Conservation (phyloP, 2,113 vertebrate species). For the Trichomycterus rosablanca region DNA sequence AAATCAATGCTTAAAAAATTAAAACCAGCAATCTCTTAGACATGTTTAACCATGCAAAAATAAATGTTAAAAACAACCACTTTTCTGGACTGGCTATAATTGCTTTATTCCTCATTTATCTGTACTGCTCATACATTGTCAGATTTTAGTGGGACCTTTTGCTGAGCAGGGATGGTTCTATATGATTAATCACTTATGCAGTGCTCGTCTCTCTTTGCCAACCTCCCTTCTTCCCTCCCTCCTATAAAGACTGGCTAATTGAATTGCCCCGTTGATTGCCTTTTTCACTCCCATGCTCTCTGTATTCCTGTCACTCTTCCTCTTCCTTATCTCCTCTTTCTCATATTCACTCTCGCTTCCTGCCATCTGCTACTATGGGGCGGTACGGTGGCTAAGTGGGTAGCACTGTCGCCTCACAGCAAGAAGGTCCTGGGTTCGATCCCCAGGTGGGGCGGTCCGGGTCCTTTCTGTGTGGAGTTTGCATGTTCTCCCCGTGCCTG, state of each 20-base stretch:
- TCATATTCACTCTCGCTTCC: not conserved
- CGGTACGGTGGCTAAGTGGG: too few species aligned
- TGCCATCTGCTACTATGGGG: slow-evolving; percentile 7
- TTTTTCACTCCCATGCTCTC: slow-evolving; percentile 31
- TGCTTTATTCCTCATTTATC: slow-evolving; percentile 19
- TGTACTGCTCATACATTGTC: slow-evolving; percentile 22
- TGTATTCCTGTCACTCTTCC: slow-evolving; percentile 34
- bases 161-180: slow-evolving; percentile 14
- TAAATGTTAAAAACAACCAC: slow-evolving; percentile 8
- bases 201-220: slow-evolving; percentile 14
- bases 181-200: slow-evolving; percentile 46
- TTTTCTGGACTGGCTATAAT: slow-evolving; percentile 11
- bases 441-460: too few species aligned
- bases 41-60: not conserved
- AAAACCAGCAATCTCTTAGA: not conserved
- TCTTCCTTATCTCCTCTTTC: slow-evolving; percentile 3
- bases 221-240: slow-evolving; percentile 1
- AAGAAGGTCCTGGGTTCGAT: too few species aligned
- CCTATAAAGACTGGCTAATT: slow-evolving; percentile 44
- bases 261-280: slow-evolving; percentile 44
- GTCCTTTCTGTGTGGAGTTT: too few species aligned
- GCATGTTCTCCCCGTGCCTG: too few species aligned
- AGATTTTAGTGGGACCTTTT: slow-evolving; percentile 20
- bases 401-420: too few species aligned
- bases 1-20: too few species aligned